Base-by-base conservation (phyloP, 2,797 vertebrate genomes). In the Takifugu ocellatus region DNA sequence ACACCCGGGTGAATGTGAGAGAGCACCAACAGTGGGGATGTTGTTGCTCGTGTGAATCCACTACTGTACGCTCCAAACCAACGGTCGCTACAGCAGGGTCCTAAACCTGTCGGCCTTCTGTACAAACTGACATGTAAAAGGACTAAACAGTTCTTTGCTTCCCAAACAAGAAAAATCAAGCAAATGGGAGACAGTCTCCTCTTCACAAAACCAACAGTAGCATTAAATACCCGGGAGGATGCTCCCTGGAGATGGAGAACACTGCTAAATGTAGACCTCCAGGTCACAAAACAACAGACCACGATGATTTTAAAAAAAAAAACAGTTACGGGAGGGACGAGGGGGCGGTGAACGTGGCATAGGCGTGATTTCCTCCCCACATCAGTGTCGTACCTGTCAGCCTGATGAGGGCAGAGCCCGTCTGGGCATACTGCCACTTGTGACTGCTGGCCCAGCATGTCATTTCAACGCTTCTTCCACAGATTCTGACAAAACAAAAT, bases 221-320 rank as follows among this genome's bases (percentile, higher is more conserved):
- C 12, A 66, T 68, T 66, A 66, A 56, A 48, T 51, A 66, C 66
- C 60, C 45, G 53, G 54, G 46, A 58, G 47, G 61, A 71, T 61
- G 54, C 57, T 66, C 82, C 56, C 55, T 48, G 84, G 70, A 74
- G 81, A 57, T 26, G 53, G 58, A 66, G 75, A 82, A 87, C 86
- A 72, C 57, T 57, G 83, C 83, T 84, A 86, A 84, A 82, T 83
- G 81, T 84, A 87, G 82, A 60, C 60, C 62, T 60, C 68, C 76
- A 53, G 77, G 83, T 84, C 43, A 6, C 5, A 27, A 27, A 27
- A 27, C 3, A 27, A 27, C 3, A 27, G 6, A 27, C 2, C 2
- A 33, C 33, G 21, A 21, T 21, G 21, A 21, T 21, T 21, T 21
- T 12, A 10, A 33, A 33, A 9, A 11, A 1, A 1, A 33, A 2